These are phyloP conservation scores for Folsomia candida DNA, from an alignment of 2,888 invertebrate genomes.

Conservation along the genomic window DNA sequence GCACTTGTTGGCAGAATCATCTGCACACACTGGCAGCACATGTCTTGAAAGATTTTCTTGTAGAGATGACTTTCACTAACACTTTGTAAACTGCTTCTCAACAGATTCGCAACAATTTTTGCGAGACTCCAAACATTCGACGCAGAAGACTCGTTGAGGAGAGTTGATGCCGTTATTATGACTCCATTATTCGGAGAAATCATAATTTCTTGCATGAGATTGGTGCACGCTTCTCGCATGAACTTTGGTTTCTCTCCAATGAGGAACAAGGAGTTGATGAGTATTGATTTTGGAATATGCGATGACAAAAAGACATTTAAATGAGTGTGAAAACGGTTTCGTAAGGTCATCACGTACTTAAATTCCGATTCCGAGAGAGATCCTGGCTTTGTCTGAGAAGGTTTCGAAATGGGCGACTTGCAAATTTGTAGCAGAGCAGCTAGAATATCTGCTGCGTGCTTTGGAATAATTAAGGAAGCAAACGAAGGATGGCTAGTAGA, in stretches of 20 bases:
- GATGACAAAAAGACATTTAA: conserved; percentile 17
- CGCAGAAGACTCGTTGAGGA: conserved; percentile 26
- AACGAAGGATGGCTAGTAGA: conserved; percentile 30
- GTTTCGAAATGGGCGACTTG: conserved; percentile 66
- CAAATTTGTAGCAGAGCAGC: conserved; percentile 68
- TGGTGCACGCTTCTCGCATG: conserved; percentile 36
- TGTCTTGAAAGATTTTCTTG: background rate
- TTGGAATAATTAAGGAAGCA: conserved; percentile 56
- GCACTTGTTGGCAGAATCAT: no score
- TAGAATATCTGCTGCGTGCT: conserved; percentile 63
- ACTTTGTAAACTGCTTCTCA: conserved; percentile 18
- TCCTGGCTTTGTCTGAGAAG: conserved; percentile 50
- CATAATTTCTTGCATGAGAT: conserved; percentile 27
- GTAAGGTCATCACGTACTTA: conserved; percentile 22
- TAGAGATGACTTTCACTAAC: background rate
- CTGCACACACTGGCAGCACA: conserved; percentile 13
- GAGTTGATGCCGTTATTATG: conserved; percentile 23
- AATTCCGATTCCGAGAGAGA: conserved; percentile 30
- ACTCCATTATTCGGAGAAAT: conserved; percentile 34
- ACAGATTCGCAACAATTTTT: conserved; percentile 32
- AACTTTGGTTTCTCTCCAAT: conserved; percentile 40
- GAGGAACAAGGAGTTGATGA: conserved; percentile 38
- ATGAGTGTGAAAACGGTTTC: conserved; percentile 17
- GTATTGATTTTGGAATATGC: conserved; percentile 22
- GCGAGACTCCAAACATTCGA: conserved; percentile 35